Evolutionary conservation across 2,113 vertebrate species (phyloP).

Genomic region (Serinus canaria): DNA sequence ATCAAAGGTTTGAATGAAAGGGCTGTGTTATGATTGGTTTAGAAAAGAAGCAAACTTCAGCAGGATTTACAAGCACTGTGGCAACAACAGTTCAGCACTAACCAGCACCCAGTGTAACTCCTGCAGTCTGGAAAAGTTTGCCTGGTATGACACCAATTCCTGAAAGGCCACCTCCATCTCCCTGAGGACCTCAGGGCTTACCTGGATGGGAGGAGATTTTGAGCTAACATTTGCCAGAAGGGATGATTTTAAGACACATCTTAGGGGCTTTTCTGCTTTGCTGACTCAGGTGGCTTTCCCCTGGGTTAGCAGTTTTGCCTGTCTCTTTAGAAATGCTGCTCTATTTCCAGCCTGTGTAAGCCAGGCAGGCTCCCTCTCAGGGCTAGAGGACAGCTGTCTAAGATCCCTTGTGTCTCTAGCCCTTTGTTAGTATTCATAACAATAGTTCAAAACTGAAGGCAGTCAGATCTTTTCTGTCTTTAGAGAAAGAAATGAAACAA

Average conservation of each 20-base stretch:
- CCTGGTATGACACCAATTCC: rapidly evolving
- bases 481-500: not conserved
- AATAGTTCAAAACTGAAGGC: not conserved
- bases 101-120: not conserved
- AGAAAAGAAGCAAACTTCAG: not conserved
- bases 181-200: not conserved
- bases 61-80: not conserved
- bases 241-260: not conserved
- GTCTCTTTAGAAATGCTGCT: not conserved
- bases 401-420: not conserved
- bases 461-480: not conserved
- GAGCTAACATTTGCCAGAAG: not conserved
- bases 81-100: not conserved
- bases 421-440: not conserved
- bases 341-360: not conserved
- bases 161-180: not conserved
- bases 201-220: not conserved
- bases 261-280: not conserved
- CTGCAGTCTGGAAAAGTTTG: not conserved
- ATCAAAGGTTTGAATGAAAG: not conserved
- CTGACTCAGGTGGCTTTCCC: not conserved
- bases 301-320: not conserved
- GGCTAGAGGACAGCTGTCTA: not conserved
- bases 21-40: not conserved
- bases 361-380: not conserved